Evolutionary conservation across 1,140 invertebrate species (phyloP).

Genomic region (Lepidurus apus): DNA sequence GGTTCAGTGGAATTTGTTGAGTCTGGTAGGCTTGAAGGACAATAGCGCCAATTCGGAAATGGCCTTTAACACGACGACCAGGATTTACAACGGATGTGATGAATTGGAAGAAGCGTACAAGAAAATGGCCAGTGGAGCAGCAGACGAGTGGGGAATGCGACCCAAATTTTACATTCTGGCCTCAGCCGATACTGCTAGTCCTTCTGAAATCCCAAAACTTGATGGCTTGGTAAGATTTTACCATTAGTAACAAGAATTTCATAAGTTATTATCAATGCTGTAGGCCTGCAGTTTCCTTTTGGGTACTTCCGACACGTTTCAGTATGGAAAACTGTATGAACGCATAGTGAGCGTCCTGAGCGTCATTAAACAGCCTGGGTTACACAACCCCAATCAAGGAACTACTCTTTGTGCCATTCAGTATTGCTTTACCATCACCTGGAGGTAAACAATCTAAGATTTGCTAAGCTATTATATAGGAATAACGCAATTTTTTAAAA

Average conservation of each 20-base stretch:
- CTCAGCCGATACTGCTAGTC: slow-evolving; percentile 68
- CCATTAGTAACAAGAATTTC: background rate
- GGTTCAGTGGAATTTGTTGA: slow-evolving; percentile 81
- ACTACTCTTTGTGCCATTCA: slow-evolving; percentile 71
- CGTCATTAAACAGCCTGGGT: slow-evolving; percentile 58
- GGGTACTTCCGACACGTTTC: slow-evolving; percentile 80
- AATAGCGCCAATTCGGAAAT: slow-evolving; percentile 42
- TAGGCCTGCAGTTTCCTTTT: slow-evolving; percentile 86
- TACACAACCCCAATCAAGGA: slow-evolving; percentile 55
- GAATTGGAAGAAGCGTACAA: slow-evolving; percentile 74
- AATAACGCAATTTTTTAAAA: slow-evolving; percentile 26
- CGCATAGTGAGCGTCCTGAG: slow-evolving; percentile 73
- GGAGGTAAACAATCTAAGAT: too few relatives aligned
- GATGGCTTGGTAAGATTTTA: slow-evolving; percentile 27
- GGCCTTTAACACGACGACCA: slow-evolving; percentile 51
- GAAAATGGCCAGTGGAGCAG: slow-evolving; percentile 55
- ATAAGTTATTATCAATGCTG: slow-evolving; percentile 36
- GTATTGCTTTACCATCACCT: slow-evolving; percentile 82
- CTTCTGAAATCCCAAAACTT: slow-evolving; percentile 49
- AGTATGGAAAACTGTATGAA: slow-evolving; percentile 80
- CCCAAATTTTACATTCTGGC: slow-evolving; percentile 83
- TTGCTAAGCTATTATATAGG: background rate
- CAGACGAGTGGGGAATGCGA: slow-evolving; percentile 64
- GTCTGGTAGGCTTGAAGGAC: slow-evolving; percentile 47
- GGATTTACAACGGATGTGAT: slow-evolving; percentile 68